These are phyloP conservation scores for Alaudala cheleensis DNA, from an alignment of 2,113 vertebrate species.

Conservation along the genomic window DNA sequence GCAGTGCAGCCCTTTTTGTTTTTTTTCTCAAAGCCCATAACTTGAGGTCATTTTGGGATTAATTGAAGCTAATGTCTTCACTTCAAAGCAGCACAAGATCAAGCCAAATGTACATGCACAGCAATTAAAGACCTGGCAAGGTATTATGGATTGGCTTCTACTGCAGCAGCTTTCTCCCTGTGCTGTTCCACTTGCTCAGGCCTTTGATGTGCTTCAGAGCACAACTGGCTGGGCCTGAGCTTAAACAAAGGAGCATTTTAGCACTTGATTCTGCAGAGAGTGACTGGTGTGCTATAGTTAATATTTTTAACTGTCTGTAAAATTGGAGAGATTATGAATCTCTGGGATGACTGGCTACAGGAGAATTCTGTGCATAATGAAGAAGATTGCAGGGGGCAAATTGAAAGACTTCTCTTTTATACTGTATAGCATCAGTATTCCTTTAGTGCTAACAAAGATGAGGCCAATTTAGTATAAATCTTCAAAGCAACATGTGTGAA, in stretches of 20 bases:
- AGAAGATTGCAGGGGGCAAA: constrained; percentile 63
- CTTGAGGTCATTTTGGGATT: constrained; percentile 41
- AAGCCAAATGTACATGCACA: constrained; percentile 15
- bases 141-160: neutral
- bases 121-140: constrained; percentile 59
- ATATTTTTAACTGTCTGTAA: constrained; percentile 37
- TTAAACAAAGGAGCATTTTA: constrained; percentile 21
- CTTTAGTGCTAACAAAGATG: constrained; percentile 53
- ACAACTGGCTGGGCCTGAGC: neutral
- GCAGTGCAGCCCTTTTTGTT: neutral
- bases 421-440: neutral
- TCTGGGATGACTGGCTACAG: neutral
- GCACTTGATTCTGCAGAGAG: neutral
- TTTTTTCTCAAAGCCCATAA: neutral
- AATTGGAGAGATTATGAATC: constrained; percentile 17
- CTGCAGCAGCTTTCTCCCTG: neutral
- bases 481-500: constrained; percentile 56
- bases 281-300: neutral
- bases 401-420: constrained; percentile 16
- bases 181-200: neutral
- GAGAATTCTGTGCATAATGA: constrained; percentile 46
- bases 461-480: constrained; percentile 48
- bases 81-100: constrained; percentile 47
- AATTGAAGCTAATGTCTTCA: constrained; percentile 45
- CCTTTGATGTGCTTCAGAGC: constrained; percentile 50